Percentiles rank a stretch among this genome's conserved stretches.
These are phyloP conservation scores for Drosophila sturtevanti DNA, from an alignment of 1,140 invertebrate species.

Conservation along the genomic window DNA sequence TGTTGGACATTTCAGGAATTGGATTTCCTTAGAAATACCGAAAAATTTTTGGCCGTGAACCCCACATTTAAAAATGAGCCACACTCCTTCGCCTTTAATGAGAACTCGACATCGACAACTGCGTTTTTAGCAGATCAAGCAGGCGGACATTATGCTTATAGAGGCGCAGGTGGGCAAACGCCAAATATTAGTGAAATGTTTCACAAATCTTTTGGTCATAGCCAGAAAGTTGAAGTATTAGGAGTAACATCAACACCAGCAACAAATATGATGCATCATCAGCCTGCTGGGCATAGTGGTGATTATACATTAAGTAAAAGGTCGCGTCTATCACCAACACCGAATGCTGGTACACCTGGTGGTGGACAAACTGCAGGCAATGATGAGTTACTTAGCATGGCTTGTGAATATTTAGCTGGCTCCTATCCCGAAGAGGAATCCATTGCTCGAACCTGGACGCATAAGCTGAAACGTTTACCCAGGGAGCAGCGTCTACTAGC, in stretches of 20 bases:
- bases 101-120: conserved; percentile 59
- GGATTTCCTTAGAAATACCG: conserved; percentile 74
- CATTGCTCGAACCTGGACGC: conserved; percentile 73
- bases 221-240: conserved; percentile 44
- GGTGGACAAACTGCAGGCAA: conserved; percentile 14
- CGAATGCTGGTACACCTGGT: conserved; percentile 7
- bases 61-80: conserved; percentile 66
- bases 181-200: conserved; percentile 77
- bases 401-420: conserved; percentile 70
- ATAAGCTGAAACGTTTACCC: conserved; percentile 69
- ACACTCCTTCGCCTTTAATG: conserved; percentile 54
- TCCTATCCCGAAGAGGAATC: conserved; percentile 79
- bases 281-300: conserved; percentile 5
- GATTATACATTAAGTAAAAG: conserved; percentile 49
- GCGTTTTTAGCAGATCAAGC: conserved; percentile 55
- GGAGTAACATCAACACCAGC: conserved; percentile 19
- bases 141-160: conserved; percentile 50
- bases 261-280: conserved; percentile 33
- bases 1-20: conserved; percentile 80
- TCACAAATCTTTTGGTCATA: conserved; percentile 73
- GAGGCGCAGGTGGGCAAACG: conserved; percentile 33
- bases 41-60: conserved; percentile 76
- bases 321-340: conserved; percentile 51
- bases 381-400: conserved; percentile 75
- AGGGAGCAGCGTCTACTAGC: conserved; percentile 71